Evolutionary conservation across 2,797 vertebrate genomes (phyloP).

Genomic region (Channa striata): DNA sequence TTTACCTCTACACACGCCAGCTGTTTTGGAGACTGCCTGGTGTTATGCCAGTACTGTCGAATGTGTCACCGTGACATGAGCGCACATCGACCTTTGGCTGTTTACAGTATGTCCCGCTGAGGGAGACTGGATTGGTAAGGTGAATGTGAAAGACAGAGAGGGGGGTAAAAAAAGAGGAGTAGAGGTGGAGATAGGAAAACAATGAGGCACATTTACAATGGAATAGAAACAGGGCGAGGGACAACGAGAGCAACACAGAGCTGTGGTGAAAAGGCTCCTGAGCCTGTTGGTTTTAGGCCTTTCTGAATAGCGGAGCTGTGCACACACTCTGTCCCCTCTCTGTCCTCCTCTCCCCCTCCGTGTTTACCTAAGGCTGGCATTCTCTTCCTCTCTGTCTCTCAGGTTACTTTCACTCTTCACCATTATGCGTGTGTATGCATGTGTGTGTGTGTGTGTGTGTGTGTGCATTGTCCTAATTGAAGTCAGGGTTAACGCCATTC

Average conservation of each 20-base stretch:
- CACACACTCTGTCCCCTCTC: constrained; percentile 77
- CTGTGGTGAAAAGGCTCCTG: constrained; percentile 70
- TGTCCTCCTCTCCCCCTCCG: constrained; percentile 67
- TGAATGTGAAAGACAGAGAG: constrained; percentile 56
- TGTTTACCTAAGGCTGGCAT: constrained; percentile 82
- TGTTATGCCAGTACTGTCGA: constrained; percentile 31
- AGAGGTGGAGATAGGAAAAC: constrained; percentile 73
- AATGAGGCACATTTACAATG: constrained; percentile 70
- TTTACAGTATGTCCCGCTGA: constrained; percentile 41
- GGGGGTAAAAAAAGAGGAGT: constrained; percentile 49
- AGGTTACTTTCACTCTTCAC: constrained; percentile 74
- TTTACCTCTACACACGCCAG: constrained; percentile 59
- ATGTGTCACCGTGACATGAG: constrained; percentile 35
- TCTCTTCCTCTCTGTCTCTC: constrained; percentile 81
- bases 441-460: constrained; percentile 44
- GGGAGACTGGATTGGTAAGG: constrained; percentile 36
- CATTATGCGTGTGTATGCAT: constrained; percentile 50
- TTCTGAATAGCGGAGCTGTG: constrained; percentile 79
- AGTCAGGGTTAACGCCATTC: constrained; percentile 62
- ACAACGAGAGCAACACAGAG: constrained; percentile 48
- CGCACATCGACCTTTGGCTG: constrained; percentile 4
- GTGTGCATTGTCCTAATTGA: constrained; percentile 54
- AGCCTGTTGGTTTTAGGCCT: constrained; percentile 80
- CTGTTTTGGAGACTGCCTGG: constrained; percentile 16
- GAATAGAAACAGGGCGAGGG: constrained; percentile 48